Conservation (phyloP, 2,888 invertebrate species). For the Oeneis ivallda region DNA sequence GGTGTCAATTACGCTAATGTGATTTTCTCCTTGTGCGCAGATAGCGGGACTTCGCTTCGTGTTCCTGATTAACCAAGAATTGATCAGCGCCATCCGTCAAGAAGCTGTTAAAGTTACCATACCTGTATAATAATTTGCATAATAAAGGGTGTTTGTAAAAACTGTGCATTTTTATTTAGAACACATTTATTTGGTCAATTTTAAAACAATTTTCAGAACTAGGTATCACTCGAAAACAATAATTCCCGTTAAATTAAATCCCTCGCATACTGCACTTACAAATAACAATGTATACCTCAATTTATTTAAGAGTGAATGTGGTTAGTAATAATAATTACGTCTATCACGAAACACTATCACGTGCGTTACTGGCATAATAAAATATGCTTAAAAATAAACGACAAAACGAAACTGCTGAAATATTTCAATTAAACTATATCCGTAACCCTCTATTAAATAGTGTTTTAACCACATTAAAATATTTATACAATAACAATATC, state of each 20-base stretch:
- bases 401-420: slow-evolving; percentile 55
- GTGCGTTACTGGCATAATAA: slow-evolving; percentile 74
- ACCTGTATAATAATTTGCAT: slow-evolving; percentile 58
- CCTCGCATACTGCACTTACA: slow-evolving; percentile 45
- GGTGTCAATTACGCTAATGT: slow-evolving; percentile 18
- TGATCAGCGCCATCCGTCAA: slow-evolving; percentile 93
- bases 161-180: slow-evolving; percentile 62
- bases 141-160: slow-evolving; percentile 43
- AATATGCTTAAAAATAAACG: slow-evolving; percentile 69
- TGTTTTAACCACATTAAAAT: slow-evolving; percentile 66
- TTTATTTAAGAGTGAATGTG: slow-evolving; percentile 46
- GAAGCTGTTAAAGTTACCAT: slow-evolving; percentile 91
- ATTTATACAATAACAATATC: slow-evolving; percentile 69
- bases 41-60: slow-evolving; percentile 95
- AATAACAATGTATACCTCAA: slow-evolving; percentile 28
- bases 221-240: slow-evolving; percentile 74
- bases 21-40: slow-evolving; percentile 67
- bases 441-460: slow-evolving; percentile 69
- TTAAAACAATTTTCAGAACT: slow-evolving; percentile 71
- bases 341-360: slow-evolving; percentile 77
- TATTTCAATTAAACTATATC: slow-evolving; percentile 59
- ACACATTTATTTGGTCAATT: slow-evolving; percentile 82
- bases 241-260: slow-evolving; percentile 44
- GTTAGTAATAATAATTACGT: slow-evolving; percentile 49
- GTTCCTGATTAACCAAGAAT: slow-evolving; percentile 95